Conservation (phyloP, 2,888 invertebrate species). For the Mimumesa dahlbomi region DNA sequence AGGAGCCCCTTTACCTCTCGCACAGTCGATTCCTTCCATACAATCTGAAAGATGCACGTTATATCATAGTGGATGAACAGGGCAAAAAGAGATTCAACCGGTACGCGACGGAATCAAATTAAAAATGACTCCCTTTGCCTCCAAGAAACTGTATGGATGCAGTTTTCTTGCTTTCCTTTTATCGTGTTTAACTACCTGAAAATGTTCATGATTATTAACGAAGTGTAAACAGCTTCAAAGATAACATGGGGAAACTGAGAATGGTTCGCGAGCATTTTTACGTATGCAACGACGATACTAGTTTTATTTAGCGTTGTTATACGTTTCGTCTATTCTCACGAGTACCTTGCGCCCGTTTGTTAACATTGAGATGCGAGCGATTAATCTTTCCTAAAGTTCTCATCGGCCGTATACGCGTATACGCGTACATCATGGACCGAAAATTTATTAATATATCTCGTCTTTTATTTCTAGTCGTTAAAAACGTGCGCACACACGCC, state of each 20-base stretch:
- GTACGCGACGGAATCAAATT: slow-evolving; percentile 2
- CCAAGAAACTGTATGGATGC: not conserved
- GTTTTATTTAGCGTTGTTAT: too few species aligned
- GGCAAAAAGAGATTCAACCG: not conserved
- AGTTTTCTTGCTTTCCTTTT: not conserved
- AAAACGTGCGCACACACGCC: too few species aligned
- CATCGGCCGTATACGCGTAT: too few species aligned
- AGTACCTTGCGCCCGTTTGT: too few species aligned
- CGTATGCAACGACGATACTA: too few species aligned
- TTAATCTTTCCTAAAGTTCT: too few species aligned
- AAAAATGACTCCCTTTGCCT: slow-evolving; percentile 5
- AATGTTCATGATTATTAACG: not conserved
- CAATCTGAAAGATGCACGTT: slow-evolving; percentile 7
- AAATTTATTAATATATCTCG: too few species aligned
- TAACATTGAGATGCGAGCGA: too few species aligned
- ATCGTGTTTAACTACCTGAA: not conserved
- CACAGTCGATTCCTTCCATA: slow-evolving; percentile 18
- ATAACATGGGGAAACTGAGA: not conserved
- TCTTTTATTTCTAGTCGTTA: too few species aligned
- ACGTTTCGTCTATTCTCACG: too few species aligned
- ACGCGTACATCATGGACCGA: too few species aligned
- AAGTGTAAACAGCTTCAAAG: not conserved
- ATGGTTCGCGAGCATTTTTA: not conserved
- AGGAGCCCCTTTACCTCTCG: slow-evolving; percentile 38
- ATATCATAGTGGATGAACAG: not conserved